A percentile compares a stretch with the other conserved stretches of the same genome.
These are phyloP conservation scores for Proctacanthus coquilletti DNA, from an alignment of 1,140 invertebrate species.

Conservation along the genomic window DNA sequence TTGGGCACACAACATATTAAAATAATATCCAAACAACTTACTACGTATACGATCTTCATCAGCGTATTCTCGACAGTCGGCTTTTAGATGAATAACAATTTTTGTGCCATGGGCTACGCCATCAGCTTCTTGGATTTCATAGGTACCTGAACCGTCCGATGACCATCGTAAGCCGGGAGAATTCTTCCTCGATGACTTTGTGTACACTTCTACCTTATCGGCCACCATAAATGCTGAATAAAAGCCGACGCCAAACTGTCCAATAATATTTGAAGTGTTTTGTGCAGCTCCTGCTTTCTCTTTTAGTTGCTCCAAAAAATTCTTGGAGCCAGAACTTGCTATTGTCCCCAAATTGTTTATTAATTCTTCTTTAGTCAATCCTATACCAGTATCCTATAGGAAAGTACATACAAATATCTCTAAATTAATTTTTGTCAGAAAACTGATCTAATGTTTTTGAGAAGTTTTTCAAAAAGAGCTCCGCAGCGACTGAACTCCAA, in stretches of 20 bases:
- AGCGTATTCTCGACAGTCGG: conserved; percentile 73
- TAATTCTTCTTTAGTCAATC: conserved; percentile 87
- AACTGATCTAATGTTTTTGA: too few species aligned
- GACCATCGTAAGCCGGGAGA: conserved; percentile 66
- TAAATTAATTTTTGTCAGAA: too few species aligned
- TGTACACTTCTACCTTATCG: conserved; percentile 84
- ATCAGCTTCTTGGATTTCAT: conserved; percentile 75
- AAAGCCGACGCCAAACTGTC: conserved; percentile 97
- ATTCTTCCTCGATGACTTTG: conserved; percentile 45
- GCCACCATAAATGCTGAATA: conserved; percentile 97
- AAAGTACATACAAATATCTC: too few species aligned
- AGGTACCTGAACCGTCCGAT: conserved; percentile 81
- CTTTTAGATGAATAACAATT: conserved; percentile 80
- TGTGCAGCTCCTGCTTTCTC: conserved; percentile 43
- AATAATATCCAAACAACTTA: too few species aligned
- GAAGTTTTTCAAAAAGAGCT: too few species aligned
- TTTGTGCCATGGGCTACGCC: conserved; percentile 79
- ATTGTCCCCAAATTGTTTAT: conserved; percentile 87
- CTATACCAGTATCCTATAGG: conserved; percentile 72
- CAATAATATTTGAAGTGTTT: conserved; percentile 71
- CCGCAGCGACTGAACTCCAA: conserved; percentile 7
- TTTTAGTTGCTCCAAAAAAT: conserved; percentile 77
- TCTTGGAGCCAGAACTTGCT: conserved; percentile 87
- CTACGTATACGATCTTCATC: conserved; percentile 71
- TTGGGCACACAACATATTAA: too few species aligned